A percentile compares a stretch with the other conserved stretches of the same genome.
Conservation (phyloP, 1,140 invertebrate genomes). For the Nephila pilipes region DNA sequence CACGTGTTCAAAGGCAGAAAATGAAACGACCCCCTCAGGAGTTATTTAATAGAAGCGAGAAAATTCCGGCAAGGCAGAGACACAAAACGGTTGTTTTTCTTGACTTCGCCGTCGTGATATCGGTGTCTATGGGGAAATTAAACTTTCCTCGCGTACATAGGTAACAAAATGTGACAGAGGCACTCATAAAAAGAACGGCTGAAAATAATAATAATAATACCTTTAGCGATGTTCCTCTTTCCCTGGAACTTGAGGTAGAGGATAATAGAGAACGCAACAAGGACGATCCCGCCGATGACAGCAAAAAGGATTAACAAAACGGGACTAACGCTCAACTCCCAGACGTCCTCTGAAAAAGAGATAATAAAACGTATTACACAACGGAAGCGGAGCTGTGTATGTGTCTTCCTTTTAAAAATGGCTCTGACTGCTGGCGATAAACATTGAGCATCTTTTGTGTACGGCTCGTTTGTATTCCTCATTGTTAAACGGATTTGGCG, state of each 20-base stretch:
- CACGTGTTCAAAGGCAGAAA: slow-evolving; percentile 11
- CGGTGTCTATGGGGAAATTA: slow-evolving; percentile 58
- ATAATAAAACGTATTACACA: slow-evolving; percentile 1
- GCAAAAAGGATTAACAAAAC: slow-evolving; percentile 78
- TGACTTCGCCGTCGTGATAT: slow-evolving; percentile 31
- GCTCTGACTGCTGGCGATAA: slow-evolving; percentile 5
- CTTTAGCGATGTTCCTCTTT: slow-evolving; percentile 67
- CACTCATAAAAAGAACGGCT: slow-evolving; percentile 32
- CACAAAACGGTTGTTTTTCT: slow-evolving; percentile 9
- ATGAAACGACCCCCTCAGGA: slow-evolving; percentile 20
- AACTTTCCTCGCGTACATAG: neutral
- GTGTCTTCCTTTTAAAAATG: neutral
- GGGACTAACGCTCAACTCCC: slow-evolving; percentile 78
- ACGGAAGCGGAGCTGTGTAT: neutral
- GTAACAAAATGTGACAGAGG: too few relatives aligned
- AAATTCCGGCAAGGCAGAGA: slow-evolving; percentile 3
- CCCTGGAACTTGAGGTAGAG: slow-evolving; percentile 78
- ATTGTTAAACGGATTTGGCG: neutral
- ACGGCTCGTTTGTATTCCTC: neutral
- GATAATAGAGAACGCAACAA: slow-evolving; percentile 78
- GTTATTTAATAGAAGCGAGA: slow-evolving; percentile 23
- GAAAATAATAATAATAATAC: slow-evolving; percentile 22
- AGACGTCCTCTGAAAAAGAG: slow-evolving; percentile 77
- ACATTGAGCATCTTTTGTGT: neutral
- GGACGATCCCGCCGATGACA: slow-evolving; percentile 77